Evolutionary conservation across 2,888 invertebrate genomes (phyloP).

Genomic region (Portevinia maculata): DNA sequence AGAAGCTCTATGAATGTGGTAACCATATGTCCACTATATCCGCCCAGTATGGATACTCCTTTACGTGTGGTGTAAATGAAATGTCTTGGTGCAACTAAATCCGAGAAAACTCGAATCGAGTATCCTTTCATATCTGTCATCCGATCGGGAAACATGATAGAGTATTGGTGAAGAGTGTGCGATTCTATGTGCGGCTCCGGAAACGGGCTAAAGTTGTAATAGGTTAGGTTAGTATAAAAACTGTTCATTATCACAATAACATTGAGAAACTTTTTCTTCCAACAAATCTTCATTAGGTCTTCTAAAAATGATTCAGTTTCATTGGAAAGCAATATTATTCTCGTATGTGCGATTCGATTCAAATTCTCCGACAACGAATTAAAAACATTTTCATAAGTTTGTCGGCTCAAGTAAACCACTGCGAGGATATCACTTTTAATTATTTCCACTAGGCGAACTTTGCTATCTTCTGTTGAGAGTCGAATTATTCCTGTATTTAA

Average conservation of each 20-base stretch:
- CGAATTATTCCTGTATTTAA: too few species aligned
- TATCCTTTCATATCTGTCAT: slow-evolving; percentile 10
- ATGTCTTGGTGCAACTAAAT: not conserved
- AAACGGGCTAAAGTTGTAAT: slow-evolving; percentile 12
- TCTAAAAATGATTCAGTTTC: not conserved
- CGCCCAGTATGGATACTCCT: not conserved
- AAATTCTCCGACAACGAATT: not conserved
- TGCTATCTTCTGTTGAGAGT: not conserved
- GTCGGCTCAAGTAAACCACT: not conserved
- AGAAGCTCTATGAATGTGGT: not conserved
- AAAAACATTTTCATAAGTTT: not conserved
- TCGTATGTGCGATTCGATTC: not conserved
- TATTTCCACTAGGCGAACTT: not conserved
- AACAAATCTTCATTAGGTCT: not conserved
- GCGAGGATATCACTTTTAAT: slow-evolving; percentile 4
- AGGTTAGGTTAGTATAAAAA: not conserved
- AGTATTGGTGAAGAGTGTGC: not conserved
- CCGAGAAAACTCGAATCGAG: slow-evolving; percentile 2
- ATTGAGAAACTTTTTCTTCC: slow-evolving; percentile 23
- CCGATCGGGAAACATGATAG: slow-evolving; percentile 3
- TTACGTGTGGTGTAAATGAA: slow-evolving; percentile 18
- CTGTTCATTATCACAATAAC: not conserved
- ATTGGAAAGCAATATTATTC: slow-evolving; percentile 2
- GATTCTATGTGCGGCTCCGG: not conserved
- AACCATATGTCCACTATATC: slow-evolving; percentile 5